Base-by-base conservation (phyloP, 2,888 invertebrate genomes). In the Hypomecis atomaria region DNA sequence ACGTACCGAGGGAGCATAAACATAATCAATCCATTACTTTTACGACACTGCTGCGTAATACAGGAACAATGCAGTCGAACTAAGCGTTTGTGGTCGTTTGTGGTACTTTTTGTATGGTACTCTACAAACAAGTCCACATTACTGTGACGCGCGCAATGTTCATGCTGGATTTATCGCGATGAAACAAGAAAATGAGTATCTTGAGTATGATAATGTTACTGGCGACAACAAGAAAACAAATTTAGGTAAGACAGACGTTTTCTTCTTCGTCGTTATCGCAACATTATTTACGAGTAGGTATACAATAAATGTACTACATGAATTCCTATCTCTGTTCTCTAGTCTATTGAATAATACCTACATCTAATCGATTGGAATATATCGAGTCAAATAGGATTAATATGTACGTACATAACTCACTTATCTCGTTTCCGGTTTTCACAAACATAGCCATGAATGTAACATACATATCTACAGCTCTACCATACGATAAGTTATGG, bases 1-100 rank as follows among this genome's bases (percentile, higher is more conserved):
- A 70, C 67, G 66, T 69, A 62, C 47, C 62, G 49, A 50, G 71
- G 72, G 66, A 71, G 65, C 62, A 63, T 61, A 58, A 49, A 59
- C 67, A 63, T 69, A 61, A 66, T 65, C 62, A 57, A 57, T 65
- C 72, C 67, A 75, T 75, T 70, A 69, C 72, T 75, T 75, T 77
- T 72, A 77, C 73, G 74, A 69, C 67, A 66, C 63, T 62, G 58
- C 66, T 68, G 62, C 66, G 67, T 65, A 73, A 73, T 65, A 65
- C 70, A 73, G 73, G 73, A 73, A 73, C 69, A 70, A 68, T 67
- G 66, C 66, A 53, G 62, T 58, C 63, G 62, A 66, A 61, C 65
- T 71, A 66, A 72, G 69, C 71, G 67, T 64, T 65, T 69, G 67
- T 62, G 61, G 59, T 47, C 47, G 40, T 33, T 63, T 61, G 48